Evolutionary conservation across 2,888 invertebrate species (phyloP).

Genomic region (Eilema sororculum): DNA sequence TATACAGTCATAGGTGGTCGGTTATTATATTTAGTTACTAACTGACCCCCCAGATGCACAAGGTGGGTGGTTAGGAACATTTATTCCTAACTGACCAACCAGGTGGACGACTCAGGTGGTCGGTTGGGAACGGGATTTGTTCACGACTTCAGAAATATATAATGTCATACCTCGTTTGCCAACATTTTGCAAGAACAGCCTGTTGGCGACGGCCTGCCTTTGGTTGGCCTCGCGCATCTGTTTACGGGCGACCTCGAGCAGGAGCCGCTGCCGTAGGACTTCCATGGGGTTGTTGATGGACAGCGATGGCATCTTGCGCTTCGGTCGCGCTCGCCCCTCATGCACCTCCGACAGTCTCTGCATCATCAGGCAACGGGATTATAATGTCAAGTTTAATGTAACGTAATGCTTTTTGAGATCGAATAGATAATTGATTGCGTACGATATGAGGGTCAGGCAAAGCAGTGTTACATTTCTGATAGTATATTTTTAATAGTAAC

Average conservation of each 20-base stretch:
- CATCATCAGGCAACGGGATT: constrained; percentile 25
- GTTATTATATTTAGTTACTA: too few species aligned
- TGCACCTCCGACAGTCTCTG: constrained; percentile 69
- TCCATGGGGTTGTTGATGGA: constrained; percentile 96
- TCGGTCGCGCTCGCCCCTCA: constrained; percentile 78
- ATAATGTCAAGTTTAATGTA: not conserved
- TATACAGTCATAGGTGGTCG: too few species aligned
- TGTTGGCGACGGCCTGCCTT: constrained; percentile 90
- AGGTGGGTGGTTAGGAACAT: too few species aligned
- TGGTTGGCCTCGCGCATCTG: constrained; percentile 92
- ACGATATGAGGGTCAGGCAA: not conserved
- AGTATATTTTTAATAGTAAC: too few species aligned
- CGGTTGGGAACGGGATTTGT: too few species aligned
- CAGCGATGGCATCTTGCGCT: constrained; percentile 90
- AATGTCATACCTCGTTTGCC: constrained; percentile 89
- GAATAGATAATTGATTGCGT: too few species aligned
- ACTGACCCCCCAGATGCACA: too few species aligned
- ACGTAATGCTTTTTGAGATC: not conserved
- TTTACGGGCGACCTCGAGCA: constrained; percentile 93
- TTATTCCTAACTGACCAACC: too few species aligned
- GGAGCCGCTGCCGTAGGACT: constrained; percentile 92
- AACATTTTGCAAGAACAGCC: constrained; percentile 91
- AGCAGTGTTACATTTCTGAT: not conserved
- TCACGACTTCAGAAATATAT: not conserved
- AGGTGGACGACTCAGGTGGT: too few species aligned